Evolutionary conservation across 2,888 invertebrate genomes (phyloP).

Genomic region (Leptinotarsa tumamoca): DNA sequence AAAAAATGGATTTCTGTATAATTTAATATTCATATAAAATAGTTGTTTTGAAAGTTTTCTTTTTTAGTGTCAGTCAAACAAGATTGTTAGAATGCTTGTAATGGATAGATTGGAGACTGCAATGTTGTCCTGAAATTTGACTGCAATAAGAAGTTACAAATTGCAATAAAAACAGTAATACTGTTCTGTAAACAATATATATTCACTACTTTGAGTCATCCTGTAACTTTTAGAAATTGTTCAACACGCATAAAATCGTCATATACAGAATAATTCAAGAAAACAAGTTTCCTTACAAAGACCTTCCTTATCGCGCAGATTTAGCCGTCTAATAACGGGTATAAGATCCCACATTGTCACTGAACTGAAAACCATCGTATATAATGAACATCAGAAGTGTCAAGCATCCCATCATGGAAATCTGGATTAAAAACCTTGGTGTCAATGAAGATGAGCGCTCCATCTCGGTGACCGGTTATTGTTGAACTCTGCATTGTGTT

Average conservation of each 20-base stretch:
- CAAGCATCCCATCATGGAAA: constrained; percentile 41
- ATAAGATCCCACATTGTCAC: constrained; percentile 36
- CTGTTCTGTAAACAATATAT: background rate
- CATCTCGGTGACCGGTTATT: constrained; percentile 50
- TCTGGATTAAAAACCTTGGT: constrained; percentile 40
- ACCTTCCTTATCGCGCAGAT: constrained; percentile 35
- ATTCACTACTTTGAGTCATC: no score
- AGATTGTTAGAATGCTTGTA: no score
- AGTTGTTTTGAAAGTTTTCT: no score
- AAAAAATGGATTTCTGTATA: no score
- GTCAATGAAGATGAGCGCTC: constrained; percentile 46
- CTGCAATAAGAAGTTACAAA: no score
- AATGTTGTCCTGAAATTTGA: no score
- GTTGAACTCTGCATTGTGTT: constrained; percentile 55
- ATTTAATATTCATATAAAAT: no score
- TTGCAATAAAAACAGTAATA: background rate
- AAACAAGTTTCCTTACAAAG: constrained; percentile 43
- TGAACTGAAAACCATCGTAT: constrained; percentile 39
- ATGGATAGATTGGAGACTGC: no score
- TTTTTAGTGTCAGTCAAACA: no score
- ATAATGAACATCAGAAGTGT: constrained; percentile 39
- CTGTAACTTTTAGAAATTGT: background rate
- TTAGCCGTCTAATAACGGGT: constrained; percentile 39
- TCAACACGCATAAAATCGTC: constrained; percentile 32
- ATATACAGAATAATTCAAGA: constrained; percentile 21